A percentile compares a stretch with the other conserved stretches of the same genome.
Evolutionary conservation across 92 coral and sea anemone species (phyloP).

Genomic region (Zoanthus sansibaricus): DNA sequence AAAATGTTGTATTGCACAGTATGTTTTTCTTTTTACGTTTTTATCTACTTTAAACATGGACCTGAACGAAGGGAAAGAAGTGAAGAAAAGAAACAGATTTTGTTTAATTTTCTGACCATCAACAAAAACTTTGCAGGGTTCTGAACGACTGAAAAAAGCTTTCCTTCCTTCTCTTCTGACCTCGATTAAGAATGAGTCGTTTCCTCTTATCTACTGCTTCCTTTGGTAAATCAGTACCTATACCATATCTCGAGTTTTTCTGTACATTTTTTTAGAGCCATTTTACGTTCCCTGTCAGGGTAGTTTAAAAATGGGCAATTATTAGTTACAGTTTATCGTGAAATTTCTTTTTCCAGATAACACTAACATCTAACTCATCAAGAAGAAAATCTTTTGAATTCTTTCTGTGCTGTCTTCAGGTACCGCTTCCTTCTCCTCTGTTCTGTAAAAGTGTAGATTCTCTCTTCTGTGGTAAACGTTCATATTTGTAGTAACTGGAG

Average conservation of each 20-base stretch:
- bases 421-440: neutral
- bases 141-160: neutral
- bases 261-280: neutral
- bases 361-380: neutral
- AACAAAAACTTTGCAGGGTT: neutral
- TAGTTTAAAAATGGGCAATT: neutral
- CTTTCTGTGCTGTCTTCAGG: neutral
- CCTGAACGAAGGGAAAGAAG: neutral
- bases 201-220: neutral
- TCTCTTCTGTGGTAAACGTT: neutral
- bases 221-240: slow-evolving; percentile 1
- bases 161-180: neutral
- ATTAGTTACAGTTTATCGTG: neutral
- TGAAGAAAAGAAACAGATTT: neutral
- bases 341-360: neutral
- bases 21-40: neutral
- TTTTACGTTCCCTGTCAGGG: neutral
- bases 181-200: neutral
- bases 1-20: neutral
- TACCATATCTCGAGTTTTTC: neutral
- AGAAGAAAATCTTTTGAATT: neutral
- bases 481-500: neutral
- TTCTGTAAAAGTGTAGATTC: neutral
- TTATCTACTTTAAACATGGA: neutral
- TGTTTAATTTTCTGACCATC: neutral